Evolutionary conservation across 92 coral and sea anemone species (phyloP).

Genomic region (Pocillopora grandis): DNA sequence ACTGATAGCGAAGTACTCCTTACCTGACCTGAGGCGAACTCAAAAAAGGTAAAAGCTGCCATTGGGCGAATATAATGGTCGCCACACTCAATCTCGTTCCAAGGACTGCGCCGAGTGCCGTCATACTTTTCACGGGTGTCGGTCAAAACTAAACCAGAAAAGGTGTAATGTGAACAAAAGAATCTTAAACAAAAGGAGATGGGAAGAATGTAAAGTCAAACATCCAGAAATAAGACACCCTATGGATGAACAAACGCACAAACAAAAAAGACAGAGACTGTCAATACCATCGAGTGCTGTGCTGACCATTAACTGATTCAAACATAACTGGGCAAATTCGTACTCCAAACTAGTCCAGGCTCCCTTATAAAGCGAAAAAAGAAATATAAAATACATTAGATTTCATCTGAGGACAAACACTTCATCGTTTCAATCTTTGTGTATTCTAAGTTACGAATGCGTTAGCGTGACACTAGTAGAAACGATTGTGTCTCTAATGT

Average conservation of each 20-base stretch:
- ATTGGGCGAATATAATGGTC: slow-evolving; percentile 90
- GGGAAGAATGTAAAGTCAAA: too few relatives aligned
- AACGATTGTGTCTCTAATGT: too few relatives aligned
- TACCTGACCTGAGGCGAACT: slow-evolving; percentile 88
- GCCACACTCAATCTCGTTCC: slow-evolving; percentile 97
- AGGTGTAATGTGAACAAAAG: neutral
- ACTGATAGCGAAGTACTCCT: too few relatives aligned
- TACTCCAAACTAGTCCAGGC: slow-evolving; percentile 94
- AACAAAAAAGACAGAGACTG: neutral
- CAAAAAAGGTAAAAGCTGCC: slow-evolving; percentile 82
- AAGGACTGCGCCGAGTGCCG: slow-evolving; percentile 95
- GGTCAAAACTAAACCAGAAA: slow-evolving; percentile 59
- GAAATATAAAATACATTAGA: neutral
- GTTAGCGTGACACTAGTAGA: too few relatives aligned
- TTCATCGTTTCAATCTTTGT: neutral
- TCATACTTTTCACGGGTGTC: slow-evolving; percentile 86
- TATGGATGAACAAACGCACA: neutral
- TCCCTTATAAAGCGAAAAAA: slow-evolving; percentile 52
- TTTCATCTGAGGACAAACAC: neutral
- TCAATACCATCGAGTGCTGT: slow-evolving; percentile 62
- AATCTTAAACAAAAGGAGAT: too few relatives aligned
- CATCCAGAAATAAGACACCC: too few relatives aligned
- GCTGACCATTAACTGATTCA: slow-evolving; percentile 65
- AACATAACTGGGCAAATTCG: slow-evolving; percentile 79
- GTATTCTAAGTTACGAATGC: too few relatives aligned